These are phyloP conservation scores for Hemistola chrysoprasaria DNA, from an alignment of 2,888 invertebrate genomes.

Conservation along the genomic window DNA sequence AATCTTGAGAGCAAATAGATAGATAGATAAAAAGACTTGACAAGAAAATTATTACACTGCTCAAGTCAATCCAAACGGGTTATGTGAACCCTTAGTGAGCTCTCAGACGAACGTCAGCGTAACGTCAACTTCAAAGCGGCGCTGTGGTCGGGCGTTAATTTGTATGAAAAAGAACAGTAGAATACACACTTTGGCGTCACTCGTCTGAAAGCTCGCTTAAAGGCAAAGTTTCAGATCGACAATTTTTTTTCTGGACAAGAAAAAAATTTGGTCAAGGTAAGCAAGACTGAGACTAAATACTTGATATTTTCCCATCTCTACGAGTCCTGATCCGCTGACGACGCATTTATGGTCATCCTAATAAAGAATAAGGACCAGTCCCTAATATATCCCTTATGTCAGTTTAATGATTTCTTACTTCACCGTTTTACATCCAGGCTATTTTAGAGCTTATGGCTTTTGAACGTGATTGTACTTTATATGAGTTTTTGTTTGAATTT, in stretches of 20 bases:
- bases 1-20: too few species aligned
- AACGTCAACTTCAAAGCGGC: too few species aligned
- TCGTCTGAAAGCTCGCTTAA: too few species aligned
- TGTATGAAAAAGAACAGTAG: too few species aligned
- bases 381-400: conserved; percentile 43
- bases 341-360: conserved; percentile 49
- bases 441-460: conserved; percentile 12
- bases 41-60: too few species aligned
- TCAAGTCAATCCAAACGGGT: too few species aligned
- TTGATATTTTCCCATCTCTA: conserved; percentile 16
- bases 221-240: too few species aligned
- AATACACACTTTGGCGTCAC: too few species aligned
- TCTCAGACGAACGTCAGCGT: too few species aligned
- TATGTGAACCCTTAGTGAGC: too few species aligned
- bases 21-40: too few species aligned
- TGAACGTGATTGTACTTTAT: conserved; percentile 16
- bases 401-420: conserved; percentile 48
- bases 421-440: conserved; percentile 32
- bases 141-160: too few species aligned
- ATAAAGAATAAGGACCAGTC: conserved; percentile 48
- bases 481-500: conserved; percentile 8
- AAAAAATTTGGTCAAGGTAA: not conserved
- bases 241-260: not conserved
- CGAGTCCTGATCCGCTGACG: conserved; percentile 38
- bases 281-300: conserved; percentile 3